A percentile compares a stretch with the other conserved stretches of the same genome.
Evolutionary conservation across 2,888 invertebrate species (phyloP).

Genomic region (Coecobrya sp.): DNA sequence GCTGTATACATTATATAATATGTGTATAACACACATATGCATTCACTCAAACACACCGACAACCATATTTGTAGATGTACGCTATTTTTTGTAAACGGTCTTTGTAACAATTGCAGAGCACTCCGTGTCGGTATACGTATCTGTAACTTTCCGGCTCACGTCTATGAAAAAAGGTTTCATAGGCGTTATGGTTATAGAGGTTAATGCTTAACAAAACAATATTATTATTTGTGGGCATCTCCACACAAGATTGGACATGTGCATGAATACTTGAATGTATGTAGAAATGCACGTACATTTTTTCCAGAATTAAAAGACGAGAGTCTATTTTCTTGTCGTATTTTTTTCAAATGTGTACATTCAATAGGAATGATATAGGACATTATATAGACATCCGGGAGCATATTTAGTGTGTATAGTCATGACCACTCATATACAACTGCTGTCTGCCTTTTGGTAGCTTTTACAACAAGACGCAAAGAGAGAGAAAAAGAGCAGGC

Average conservation of each 20-base stretch:
- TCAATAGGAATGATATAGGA: not conserved
- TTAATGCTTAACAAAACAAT: too few relatives aligned
- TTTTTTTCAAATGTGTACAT: conserved; percentile 13
- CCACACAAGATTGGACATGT: conserved; percentile 1
- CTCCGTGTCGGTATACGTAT: not conserved
- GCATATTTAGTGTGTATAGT: not conserved
- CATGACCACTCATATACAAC: conserved; percentile 14
- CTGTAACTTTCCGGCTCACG: not conserved
- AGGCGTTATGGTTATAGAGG: too few relatives aligned
- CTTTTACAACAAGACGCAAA: conserved; percentile 19
- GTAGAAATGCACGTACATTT: not conserved
- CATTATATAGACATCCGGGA: not conserved
- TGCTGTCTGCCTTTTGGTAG: conserved; percentile 16
- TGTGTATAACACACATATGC: conserved; percentile 19
- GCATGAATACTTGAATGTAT: not conserved
- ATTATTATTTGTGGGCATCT: conserved; percentile 8
- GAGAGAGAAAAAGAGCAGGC: not conserved
- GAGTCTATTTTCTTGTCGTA: conserved; percentile 44
- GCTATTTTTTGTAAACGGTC: not conserved
- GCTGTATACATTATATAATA: not conserved
- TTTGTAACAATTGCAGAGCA: conserved; percentile 22
- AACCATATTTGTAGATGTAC: not conserved
- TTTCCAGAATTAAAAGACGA: conserved; percentile 2
- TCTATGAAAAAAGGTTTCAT: not conserved
- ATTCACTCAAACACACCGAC: not conserved